Base-by-base conservation (phyloP, 2,797 vertebrate genomes). In the Sebastes alutus region DNA sequence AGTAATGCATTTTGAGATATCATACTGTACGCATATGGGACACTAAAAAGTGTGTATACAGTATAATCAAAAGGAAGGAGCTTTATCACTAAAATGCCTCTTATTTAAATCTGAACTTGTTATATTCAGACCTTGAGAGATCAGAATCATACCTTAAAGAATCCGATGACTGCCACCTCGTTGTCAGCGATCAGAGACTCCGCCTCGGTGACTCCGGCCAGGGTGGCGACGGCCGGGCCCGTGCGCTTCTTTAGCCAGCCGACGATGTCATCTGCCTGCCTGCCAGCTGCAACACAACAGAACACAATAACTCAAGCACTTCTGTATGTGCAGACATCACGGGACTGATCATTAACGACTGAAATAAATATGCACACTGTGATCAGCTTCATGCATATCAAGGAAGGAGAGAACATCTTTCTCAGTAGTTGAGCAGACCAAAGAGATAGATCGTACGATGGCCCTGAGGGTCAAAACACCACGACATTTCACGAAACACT, bases 201-300 rank as follows among this genome's bases (percentile, higher is more conserved):
- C 0, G 96, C 96, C 3, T 96, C 94, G 0, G 94, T 89, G 27
- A 93, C 89, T 0, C 97, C 97, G 0, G 63, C 4, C 87, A 99
- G 87, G 1, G 93, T 89, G 16, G 94, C 42, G 1, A 98, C 97
- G 0, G 98, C 95, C 0, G 98, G 98, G 13, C 99, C 98, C 0
- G 98, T 99, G 85, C 98, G 96, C 79, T 99, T 99, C 96, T 97
- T 99, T 92, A 99, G 90, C 99, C 99, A 99, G 93, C 77, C 96
- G 79, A 99, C 94, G 0, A 99, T 97, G 81, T 99, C 98, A 0
- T 98, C 97, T 0, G 98, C 97, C 69, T 99, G 97, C 76, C 98
- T 96, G 85, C 99, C 99, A 89, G 98, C 99, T 99, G 79, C 62
- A 82, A 69, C 18, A 70, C 12, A 65, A 52, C 8, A 70, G 27